A percentile compares a stretch with the other conserved stretches of the same genome.
Evolutionary conservation across 2,888 invertebrate species (phyloP).

Genomic region (Ormyrus pomaceus): DNA sequence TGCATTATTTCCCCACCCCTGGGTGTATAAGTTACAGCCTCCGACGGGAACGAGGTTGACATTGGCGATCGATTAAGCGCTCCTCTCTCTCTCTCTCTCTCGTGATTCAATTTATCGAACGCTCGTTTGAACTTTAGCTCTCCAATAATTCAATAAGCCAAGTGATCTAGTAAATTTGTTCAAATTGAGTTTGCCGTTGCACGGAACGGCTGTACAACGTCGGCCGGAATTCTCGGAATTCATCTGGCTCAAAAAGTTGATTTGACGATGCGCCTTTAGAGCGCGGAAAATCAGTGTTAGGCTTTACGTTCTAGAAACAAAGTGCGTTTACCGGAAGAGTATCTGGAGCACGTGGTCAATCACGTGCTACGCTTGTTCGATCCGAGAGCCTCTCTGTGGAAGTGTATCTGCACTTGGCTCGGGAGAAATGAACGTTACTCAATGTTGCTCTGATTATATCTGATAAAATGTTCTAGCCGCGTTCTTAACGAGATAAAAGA

Average conservation of each 20-base stretch:
- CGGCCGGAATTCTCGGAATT: not conserved
- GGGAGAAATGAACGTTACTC: conserved; percentile 23
- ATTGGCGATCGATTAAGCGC: no score
- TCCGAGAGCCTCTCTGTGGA: not conserved
- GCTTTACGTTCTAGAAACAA: not conserved
- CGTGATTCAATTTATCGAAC: not conserved
- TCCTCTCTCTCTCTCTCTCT: no score
- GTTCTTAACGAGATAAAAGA: conserved; percentile 35
- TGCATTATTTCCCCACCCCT: not conserved
- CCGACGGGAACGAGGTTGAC: no score
- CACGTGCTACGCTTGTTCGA: conserved; percentile 8
- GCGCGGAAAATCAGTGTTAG: no score
- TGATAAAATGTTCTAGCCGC: conserved; percentile 23
- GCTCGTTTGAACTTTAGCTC: not conserved
- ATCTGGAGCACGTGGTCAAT: conserved; percentile 22
- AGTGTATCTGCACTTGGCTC: not conserved
- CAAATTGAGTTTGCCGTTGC: not conserved
- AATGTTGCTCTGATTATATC: conserved; percentile 28
- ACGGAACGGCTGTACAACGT: not conserved
- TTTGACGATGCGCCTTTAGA: no score
- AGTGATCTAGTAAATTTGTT: not conserved
- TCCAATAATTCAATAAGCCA: not conserved
- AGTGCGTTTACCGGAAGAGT: conserved; percentile 15
- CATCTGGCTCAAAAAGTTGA: not conserved
- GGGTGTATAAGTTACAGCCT: no score